Evolutionary conservation across 2,113 vertebrate species (phyloP), one percentile per base, ranked within the genome.

Genomic region (Carassius auratus): DNA sequence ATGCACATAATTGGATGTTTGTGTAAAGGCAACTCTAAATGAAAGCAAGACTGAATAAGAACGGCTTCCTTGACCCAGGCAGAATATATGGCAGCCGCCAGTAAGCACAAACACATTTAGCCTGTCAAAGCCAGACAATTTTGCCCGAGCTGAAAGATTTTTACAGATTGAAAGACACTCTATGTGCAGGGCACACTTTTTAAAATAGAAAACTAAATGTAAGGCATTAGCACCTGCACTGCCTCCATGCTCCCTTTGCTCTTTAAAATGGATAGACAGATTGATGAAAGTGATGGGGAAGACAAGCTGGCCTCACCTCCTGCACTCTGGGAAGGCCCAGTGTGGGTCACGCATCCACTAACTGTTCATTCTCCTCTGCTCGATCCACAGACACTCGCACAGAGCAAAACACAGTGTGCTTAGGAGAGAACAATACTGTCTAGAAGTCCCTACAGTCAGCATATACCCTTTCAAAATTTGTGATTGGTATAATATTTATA

Each of bases 271-370:
- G 79, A 69, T 52, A 52, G 74, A 76, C 14, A 30, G 48, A 52
- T 52, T 14, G 38, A 74, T 23, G 48, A 81, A 86, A 75, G 77
- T 88, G 84, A 84, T 52, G 71, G 85, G 81, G 78, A 88, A 87
- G 89, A 78, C 76, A 77, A 26, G 30, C 26, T 57, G 15, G 50
- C 42, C 30, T 59, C 76, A 77, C 76, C 76, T 77, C 19, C 48
- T 77, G 76, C 76, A 55, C 76, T 78, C 52, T 30, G 50, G 17
- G 8, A 78, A 36, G 66, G 50, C 55, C 76, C 50, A 38, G 52
- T 38, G 52, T 61, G 26, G 26, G 45, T 52, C 52, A 76, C 64
- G n/a, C 78, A 80, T 76, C 59, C 57, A 64, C 59, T 17, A 80
- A 8, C 76, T 42, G 62, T 79, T 64, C 38, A 45, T 62, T 80